Conservation (phyloP, 1,140 invertebrate species). For the Drosophila pseudoananassae region DNA sequence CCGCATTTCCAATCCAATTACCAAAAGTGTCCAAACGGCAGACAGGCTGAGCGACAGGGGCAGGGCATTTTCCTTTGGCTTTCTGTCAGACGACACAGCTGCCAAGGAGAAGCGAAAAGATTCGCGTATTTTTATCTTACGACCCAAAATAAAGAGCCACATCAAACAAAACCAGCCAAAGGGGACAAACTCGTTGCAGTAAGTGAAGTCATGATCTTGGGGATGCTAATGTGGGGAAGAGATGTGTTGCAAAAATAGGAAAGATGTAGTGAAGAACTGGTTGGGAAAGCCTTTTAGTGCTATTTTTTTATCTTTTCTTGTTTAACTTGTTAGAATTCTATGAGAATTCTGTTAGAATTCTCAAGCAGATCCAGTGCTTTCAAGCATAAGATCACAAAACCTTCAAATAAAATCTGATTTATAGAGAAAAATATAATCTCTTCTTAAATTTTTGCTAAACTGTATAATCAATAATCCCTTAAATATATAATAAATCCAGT, state of each 20-base stretch:
- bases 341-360: too few species aligned
- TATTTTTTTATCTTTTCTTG: too few species aligned
- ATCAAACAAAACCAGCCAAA: conserved; percentile 17
- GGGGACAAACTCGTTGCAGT: conserved; percentile 2
- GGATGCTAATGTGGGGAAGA: not conserved
- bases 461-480: too few species aligned
- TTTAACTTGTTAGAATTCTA: too few species aligned
- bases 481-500: not conserved
- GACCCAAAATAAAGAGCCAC: conserved; percentile 34
- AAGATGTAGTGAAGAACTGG: too few species aligned
- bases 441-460: too few species aligned
- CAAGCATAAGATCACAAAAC: too few species aligned
- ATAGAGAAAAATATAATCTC: too few species aligned
- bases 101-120: conserved; percentile 27
- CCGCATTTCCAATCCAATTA: conserved; percentile 28
- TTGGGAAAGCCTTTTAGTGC: not conserved
- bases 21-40: conserved; percentile 13
- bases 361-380: too few species aligned
- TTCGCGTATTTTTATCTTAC: conserved; percentile 46
- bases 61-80: not conserved
- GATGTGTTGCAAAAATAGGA: not conserved
- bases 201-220: conserved; percentile 32
- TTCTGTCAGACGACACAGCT: conserved; percentile 1
- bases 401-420: too few species aligned
- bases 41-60: not conserved